A percentile compares a stretch with the other conserved stretches of the same genome.
Conservation (phyloP, 2,888 invertebrate species). For the Tipula confusa region DNA sequence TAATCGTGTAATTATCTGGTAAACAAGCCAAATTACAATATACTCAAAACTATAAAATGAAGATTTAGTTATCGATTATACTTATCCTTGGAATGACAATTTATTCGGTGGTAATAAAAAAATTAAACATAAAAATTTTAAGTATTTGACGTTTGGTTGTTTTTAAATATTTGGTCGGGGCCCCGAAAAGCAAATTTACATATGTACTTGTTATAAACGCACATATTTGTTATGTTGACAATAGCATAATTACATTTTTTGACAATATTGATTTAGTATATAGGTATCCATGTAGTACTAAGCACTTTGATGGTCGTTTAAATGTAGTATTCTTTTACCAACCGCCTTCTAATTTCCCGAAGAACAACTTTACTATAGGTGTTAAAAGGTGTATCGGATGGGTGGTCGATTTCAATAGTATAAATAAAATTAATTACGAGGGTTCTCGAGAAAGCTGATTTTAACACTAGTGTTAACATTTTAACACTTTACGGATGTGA, state of each 20-base stretch:
- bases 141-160: neutral
- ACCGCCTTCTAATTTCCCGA: no score
- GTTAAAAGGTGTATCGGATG: no score
- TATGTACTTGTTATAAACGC: neutral
- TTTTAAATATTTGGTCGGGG: neutral
- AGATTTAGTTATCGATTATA: neutral
- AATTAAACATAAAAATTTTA: neutral
- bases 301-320: no score
- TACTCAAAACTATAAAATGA: neutral
- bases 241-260: neutral
- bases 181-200: neutral
- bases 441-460: no score
- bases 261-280: neutral
- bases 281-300: neutral
- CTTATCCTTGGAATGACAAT: neutral
- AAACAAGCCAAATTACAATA: neutral
- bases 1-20: neutral
- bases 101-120: neutral
- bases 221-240: neutral
- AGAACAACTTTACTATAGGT: no score
- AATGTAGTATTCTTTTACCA: no score
- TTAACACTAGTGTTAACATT: no score
- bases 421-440: no score
- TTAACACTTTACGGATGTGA: no score
- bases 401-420: no score